A percentile compares a stretch with the other conserved stretches of the same genome.
Evolutionary conservation across 2,888 invertebrate species (phyloP).

Genomic region (Meiosimyza platycephala): DNA sequence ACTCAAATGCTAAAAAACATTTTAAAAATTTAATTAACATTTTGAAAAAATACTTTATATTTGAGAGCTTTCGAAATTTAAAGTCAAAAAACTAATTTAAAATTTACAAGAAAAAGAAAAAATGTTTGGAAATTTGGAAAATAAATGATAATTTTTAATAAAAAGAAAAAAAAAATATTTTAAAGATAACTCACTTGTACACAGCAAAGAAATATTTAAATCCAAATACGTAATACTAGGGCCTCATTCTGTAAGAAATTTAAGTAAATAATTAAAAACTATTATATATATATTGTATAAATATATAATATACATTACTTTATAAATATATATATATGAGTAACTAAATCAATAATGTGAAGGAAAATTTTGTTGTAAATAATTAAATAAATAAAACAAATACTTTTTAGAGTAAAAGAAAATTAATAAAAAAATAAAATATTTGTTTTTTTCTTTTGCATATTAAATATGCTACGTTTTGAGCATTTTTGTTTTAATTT

Average conservation of each 20-base stretch:
- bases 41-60: no score
- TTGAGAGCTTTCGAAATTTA: neutral
- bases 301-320: slow-evolving; percentile 42
- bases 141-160: neutral
- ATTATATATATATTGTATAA: slow-evolving; percentile 42
- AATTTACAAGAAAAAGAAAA: neutral
- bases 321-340: slow-evolving; percentile 45
- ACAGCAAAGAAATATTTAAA: slow-evolving; percentile 44
- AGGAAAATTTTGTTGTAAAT: slow-evolving; percentile 64
- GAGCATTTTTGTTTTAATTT: neutral
- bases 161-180: neutral
- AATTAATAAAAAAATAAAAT: slow-evolving; percentile 25
- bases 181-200: neutral
- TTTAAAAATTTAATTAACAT: neutral
- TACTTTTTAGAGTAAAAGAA: slow-evolving; percentile 65
- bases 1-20: slow-evolving; percentile 9
- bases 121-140: no score
- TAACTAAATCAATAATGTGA: slow-evolving; percentile 47
- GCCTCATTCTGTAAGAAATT: slow-evolving; percentile 67
- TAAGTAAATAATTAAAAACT: slow-evolving; percentile 26
- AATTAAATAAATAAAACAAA: slow-evolving; percentile 51
- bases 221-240: slow-evolving; percentile 67
- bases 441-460: neutral
- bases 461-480: neutral
- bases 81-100: neutral